Base-by-base conservation (phyloP, 2,888 invertebrate species). In the Prosopocoilus inquinatus region DNA sequence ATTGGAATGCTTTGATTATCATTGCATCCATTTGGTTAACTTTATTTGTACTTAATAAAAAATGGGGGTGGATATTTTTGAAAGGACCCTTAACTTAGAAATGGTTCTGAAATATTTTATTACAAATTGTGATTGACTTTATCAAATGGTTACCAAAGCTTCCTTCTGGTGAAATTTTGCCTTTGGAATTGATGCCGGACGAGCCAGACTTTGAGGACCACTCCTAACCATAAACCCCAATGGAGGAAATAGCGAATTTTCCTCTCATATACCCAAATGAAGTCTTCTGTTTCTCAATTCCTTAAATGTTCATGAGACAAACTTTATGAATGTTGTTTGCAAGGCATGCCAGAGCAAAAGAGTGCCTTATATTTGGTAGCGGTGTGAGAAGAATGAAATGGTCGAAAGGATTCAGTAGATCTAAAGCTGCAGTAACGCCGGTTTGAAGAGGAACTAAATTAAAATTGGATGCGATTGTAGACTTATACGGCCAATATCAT, bases 391-490 rank as follows among this genome's bases (percentile, higher is more conserved):
- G 77, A 20, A 91, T 90, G 70, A 91, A n/a, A n/a, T n/a, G n/a
- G n/a, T n/a, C n/a, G n/a, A n/a, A 92, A 3, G 90, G 84, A 38
- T 88, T 86, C 68, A 91, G 91, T 8, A 90, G 86, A 70, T 86
- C 84, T 69, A 91, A 80, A 9, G 88, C 85, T 54, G 86, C 79
- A 16, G 83, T 81, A 2, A 88, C 72, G 0, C 87, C 86, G 5
- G 85, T 80, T 67, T 86, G 86, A 1, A 90, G 89, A 48, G 92
- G 89, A n/a, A n/a, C n/a, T n/a, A n/a, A 59, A 92, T 81, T 2
- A 92, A 79, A 39, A 93, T 80, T 8, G 91, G 87, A 74, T 93
- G 93, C 1, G 92, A 86, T 79, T 93, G 93, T 2, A n/a, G n/a
- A n/a, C n/a, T n/a, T n/a, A n/a, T n/a, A n/a, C n/a, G n/a, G n/a